Evolutionary conservation across 2,113 vertebrate genomes (phyloP).

Genomic region (Aramus guarauna): DNA sequence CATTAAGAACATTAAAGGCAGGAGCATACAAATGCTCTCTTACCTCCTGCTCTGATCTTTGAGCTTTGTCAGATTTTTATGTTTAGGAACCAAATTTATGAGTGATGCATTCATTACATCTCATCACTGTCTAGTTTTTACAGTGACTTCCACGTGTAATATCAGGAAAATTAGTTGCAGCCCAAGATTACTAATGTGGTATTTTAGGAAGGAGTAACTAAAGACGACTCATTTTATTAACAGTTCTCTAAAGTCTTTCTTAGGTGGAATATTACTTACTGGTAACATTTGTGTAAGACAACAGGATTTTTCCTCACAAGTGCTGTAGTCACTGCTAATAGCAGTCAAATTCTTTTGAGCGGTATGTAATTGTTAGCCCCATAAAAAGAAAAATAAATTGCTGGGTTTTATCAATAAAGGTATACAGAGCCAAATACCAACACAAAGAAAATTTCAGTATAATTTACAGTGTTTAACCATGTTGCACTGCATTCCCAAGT

Average conservation of each 20-base stretch:
- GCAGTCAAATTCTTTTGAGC: slow-evolving; percentile 51
- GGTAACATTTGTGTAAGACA: slow-evolving; percentile 33
- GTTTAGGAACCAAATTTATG: slow-evolving; percentile 52
- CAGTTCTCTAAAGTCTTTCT: background rate
- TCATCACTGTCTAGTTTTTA: slow-evolving; percentile 24
- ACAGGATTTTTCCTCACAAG: background rate
- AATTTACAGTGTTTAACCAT: slow-evolving; percentile 63
- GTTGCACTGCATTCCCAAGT: slow-evolving; percentile 49
- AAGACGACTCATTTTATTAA: background rate
- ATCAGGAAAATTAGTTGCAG: background rate
- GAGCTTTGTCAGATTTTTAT: slow-evolving; percentile 43
- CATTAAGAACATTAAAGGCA: slow-evolving; percentile 51
- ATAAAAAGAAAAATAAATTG: slow-evolving; percentile 36
- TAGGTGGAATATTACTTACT: background rate
- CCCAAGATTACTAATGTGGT: background rate
- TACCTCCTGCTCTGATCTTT: slow-evolving; percentile 37
- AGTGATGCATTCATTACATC: slow-evolving; percentile 42
- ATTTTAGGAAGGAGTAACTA: background rate
- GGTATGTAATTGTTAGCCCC: slow-evolving; percentile 44
- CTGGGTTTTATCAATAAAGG: slow-evolving; percentile 65
- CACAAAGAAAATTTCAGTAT: slow-evolving; percentile 55
- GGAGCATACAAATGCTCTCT: slow-evolving; percentile 61
- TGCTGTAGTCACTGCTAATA: slow-evolving; percentile 45
- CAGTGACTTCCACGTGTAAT: background rate
- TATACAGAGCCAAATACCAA: slow-evolving; percentile 43